Base-by-base conservation (phyloP, 2,797 vertebrate species). In the Muraenolepis orangiensis region DNA sequence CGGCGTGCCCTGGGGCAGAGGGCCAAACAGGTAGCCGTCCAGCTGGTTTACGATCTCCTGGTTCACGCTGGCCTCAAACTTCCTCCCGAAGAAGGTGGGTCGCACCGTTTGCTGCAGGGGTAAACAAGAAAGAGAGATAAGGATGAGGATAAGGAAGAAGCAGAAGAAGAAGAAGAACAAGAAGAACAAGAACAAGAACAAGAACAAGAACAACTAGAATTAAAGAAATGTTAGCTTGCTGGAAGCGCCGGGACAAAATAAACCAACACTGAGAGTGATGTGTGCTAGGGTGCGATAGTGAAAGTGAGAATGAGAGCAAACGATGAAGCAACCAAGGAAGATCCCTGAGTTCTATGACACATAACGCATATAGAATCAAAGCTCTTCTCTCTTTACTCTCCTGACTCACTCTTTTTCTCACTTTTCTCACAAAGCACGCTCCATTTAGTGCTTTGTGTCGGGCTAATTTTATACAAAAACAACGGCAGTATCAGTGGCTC, bases 11-110 rank as follows among this genome's bases (percentile, higher is more conserved):
- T 93, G 88, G 0, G 96, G 96, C 80, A 95, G 92, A 11, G 93
- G 93, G 46, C 98, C 98, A 0, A 96, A 99, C 90, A 99, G 89
- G 90, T 95, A 97, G 73, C 92, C 89, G 76, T 99, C 98, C 93
- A 99, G 82, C 89, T 98, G 97, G 84, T 96, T 96, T 4, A 99
- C 95, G 70, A 99, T 94, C 90, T 99, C 98, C 89, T 99, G 98
- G 74, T 98, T 99, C 74, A 99, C 98, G 61, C 96, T 96, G 0
- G 98, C 96, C 84, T 99, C 98, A 28, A 99, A 99, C 91, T 99
- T 99, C 76, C 98, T 95, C 30, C 97, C 98, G 18, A 99, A 99
- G 94, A 99, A 99, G 10, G 97, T 99, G 13, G 97, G 97, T 77
- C 97, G 92, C 78, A 96, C 93, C 0, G 96, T 98, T 95, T 99